These are phyloP conservation scores for Eurois occulta DNA, from an alignment of 2,888 invertebrate species.

Conservation along the genomic window DNA sequence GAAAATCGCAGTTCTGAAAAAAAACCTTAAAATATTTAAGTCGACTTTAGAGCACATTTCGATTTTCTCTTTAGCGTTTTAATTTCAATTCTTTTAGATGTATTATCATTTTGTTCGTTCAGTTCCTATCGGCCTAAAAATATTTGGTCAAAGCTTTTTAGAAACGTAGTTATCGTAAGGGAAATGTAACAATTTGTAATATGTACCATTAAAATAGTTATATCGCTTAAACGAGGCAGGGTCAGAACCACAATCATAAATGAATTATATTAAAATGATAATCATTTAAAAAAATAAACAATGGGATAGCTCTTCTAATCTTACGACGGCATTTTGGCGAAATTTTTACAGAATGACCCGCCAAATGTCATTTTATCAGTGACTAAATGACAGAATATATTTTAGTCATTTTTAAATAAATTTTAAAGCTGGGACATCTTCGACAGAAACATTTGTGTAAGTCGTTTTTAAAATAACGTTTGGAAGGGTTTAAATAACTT, in stretches of 20 bases:
- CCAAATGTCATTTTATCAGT: constrained; percentile 54
- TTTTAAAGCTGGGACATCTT: constrained; percentile 31
- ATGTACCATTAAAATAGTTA: constrained; percentile 84
- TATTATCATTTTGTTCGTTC: constrained; percentile 73
- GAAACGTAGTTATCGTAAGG: constrained; percentile 75
- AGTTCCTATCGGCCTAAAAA: constrained; percentile 89
- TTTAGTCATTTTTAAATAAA: constrained; percentile 44
- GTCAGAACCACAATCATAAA: constrained; percentile 88
- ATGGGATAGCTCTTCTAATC: constrained; percentile 85
- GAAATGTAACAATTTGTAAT: constrained; percentile 80
- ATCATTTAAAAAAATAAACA: constrained; percentile 75
- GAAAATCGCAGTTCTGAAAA: constrained; percentile 65
- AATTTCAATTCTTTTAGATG: constrained; percentile 72
- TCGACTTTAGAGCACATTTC: constrained; percentile 77
- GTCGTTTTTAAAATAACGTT: constrained; percentile 61
- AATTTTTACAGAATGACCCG: constrained; percentile 49
- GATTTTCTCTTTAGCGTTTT: constrained; percentile 71
- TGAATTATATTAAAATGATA: constrained; percentile 76
- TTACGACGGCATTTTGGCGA: constrained; percentile 65
- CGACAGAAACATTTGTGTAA: constrained; percentile 39
- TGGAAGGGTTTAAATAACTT: constrained; percentile 41
- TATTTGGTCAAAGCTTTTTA: constrained; percentile 84
- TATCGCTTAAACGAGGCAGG: constrained; percentile 90
- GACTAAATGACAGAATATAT: constrained; percentile 39
- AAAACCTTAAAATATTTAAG: constrained; percentile 62